These are phyloP conservation scores for Myoxocephalus aenaeus DNA, from an alignment of 2,797 vertebrate genomes.

Conservation along the genomic window DNA sequence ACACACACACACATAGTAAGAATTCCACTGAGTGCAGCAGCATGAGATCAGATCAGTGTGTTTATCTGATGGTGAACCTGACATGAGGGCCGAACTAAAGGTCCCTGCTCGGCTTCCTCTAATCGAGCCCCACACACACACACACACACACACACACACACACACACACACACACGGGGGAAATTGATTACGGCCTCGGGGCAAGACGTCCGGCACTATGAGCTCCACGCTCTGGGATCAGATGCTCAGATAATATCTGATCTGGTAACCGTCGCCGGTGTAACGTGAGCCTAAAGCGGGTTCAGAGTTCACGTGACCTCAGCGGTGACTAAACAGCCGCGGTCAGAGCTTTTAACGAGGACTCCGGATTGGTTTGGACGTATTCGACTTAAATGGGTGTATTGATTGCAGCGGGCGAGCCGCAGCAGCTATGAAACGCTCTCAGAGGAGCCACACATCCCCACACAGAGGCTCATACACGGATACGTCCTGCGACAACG, in stretches of 20 bases:
- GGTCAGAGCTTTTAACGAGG: constrained; percentile 60
- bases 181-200: constrained; percentile 81
- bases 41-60: constrained; percentile 79
- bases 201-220: constrained; percentile 66
- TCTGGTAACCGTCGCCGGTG: constrained; percentile 49
- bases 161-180: constrained; percentile 9
- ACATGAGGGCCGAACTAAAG: constrained; percentile 79
- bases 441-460: no score
- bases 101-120: constrained; percentile 75
- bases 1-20: constrained; percentile 36
- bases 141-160: no score
- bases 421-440: constrained; percentile 4
- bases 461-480: no score
- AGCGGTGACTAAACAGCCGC: constrained; percentile 51
- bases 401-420: constrained; percentile 39
- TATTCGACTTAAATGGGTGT: constrained; percentile 45
- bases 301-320: constrained; percentile 58
- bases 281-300: constrained; percentile 58
- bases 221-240: constrained; percentile 68
- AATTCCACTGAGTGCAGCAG: constrained; percentile 78
- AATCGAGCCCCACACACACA: constrained; percentile 48
- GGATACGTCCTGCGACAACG: no score
- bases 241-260: constrained; percentile 64
- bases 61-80: constrained; percentile 84
- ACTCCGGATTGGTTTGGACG: constrained; percentile 50